These are phyloP conservation scores for Phasianus colchicus DNA, from an alignment of 2,113 vertebrate species.

Conservation along the genomic window DNA sequence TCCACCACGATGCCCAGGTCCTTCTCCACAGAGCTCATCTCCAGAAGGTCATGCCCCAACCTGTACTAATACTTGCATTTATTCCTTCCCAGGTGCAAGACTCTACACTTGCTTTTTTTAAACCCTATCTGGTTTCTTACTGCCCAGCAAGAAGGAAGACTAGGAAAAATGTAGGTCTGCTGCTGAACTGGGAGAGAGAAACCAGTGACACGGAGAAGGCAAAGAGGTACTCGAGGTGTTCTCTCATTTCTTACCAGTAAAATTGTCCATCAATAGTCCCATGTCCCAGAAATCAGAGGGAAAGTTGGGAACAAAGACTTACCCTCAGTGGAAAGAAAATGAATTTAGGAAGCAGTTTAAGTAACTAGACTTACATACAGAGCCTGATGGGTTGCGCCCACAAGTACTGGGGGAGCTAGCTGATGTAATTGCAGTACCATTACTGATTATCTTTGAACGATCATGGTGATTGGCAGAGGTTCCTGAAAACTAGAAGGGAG, in stretches of 20 bases:
- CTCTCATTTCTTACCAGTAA: not conserved
- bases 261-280: not conserved
- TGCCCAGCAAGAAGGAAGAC: not conserved
- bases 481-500: not conserved
- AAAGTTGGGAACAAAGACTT: not conserved
- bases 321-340: not conserved
- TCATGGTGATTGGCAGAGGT: not conserved
- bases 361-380: not conserved
- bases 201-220: not conserved
- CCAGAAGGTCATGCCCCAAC: no score
- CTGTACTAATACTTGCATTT: no score
- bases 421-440: not conserved
- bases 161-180: not conserved
- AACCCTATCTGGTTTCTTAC: no score
- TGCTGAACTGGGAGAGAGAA: not conserved
- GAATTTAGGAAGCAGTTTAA: not conserved
- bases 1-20: no score
- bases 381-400: not conserved
- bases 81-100: no score
- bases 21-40: no score
- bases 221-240: not conserved
- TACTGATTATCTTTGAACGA: not conserved
- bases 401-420: not conserved
- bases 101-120: no score
- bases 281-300: not conserved